Evolutionary conservation across 2,797 vertebrate genomes (phyloP).

Genomic region (Silurus lanzhouensis): DNA sequence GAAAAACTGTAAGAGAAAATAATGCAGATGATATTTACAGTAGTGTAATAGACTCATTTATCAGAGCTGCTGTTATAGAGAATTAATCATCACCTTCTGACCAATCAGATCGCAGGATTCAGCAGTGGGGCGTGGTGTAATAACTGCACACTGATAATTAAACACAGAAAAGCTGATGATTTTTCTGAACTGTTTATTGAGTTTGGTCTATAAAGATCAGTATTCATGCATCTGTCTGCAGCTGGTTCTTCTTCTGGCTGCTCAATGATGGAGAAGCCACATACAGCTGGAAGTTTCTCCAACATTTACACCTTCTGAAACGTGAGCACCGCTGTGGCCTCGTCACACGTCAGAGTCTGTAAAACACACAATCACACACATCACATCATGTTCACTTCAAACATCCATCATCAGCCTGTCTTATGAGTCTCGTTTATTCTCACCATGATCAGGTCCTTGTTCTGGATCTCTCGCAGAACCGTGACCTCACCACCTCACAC

Average conservation of each 20-base stretch:
- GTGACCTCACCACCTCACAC: slow-evolving; percentile 92
- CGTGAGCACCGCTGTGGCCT: slow-evolving; percentile 85
- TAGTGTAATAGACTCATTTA: too few relatives aligned
- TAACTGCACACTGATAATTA: not conserved
- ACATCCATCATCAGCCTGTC: not conserved
- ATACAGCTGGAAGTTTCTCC: not conserved
- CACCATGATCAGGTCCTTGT: slow-evolving; percentile 90
- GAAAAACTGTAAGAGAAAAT: too few relatives aligned
- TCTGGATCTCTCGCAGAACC: slow-evolving; percentile 88
- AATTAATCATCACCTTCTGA: too few relatives aligned
- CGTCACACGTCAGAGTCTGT: slow-evolving; percentile 88
- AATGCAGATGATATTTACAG: too few relatives aligned
- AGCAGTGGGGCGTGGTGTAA: not conserved
- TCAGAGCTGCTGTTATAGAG: too few relatives aligned
- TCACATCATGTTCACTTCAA: not conserved
- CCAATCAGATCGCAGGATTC: too few relatives aligned
- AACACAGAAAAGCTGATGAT: not conserved
- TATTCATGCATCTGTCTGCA: not conserved
- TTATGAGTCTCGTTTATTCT: slow-evolving; percentile 27
- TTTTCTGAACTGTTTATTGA: not conserved
- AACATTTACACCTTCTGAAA: slow-evolving; percentile 87
- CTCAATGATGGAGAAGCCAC: not conserved
- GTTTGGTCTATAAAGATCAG: not conserved
- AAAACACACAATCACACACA: not conserved
- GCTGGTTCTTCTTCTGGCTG: not conserved